Base-by-base conservation (phyloP, 2,797 vertebrate genomes). In the Xerus rutilus region DNA sequence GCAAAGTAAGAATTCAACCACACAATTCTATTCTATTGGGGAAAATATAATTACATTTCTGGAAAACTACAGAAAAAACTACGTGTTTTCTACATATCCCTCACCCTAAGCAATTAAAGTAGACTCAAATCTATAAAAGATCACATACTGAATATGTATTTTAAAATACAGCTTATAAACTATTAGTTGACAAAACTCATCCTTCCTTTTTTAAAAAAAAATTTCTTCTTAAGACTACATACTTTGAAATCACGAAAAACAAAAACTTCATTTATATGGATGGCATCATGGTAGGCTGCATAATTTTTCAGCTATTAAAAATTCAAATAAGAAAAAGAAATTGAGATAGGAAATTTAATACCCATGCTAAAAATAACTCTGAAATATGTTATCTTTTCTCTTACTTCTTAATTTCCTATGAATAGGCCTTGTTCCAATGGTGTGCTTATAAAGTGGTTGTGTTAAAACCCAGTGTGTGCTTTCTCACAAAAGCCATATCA, bases 321-420 rank as follows among this genome's bases (percentile, higher is more conserved):
- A 89, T 84, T 77, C n/a, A 28, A 91, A 62, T 82, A 86, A 87
- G 72, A 70, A 86, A 95, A 93, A 67, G 17, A 96, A 93, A 96
- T 86, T 76, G 76, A 78, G 43, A 94, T 62, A 62, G 21, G 23
- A 39, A 67, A 32, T 12, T n/a, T 72, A 91, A 93, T 86, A 57
- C 0, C 5, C 5, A 23, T 59, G 39, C 18, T 39, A 12, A 77
- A 86, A 94, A 49, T 79, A 90, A 73, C 32, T 89, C 90, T 32
- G 39, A 94, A 74, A 74, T 28, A 2, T 45, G 62, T 21, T 64
- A 5, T 74, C 35, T 73, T 88, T 84, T 54, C 87, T 64, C 91
- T 89, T 70, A 89, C 62, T 86, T 85, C 69, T 95, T 87, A 52
- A 88, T 89, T 85, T 81, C 64, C n/a, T 85, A 81, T 81, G 59